Conservation (phyloP, 2,797 vertebrate genomes). For the Sebastes trivittatus region DNA sequence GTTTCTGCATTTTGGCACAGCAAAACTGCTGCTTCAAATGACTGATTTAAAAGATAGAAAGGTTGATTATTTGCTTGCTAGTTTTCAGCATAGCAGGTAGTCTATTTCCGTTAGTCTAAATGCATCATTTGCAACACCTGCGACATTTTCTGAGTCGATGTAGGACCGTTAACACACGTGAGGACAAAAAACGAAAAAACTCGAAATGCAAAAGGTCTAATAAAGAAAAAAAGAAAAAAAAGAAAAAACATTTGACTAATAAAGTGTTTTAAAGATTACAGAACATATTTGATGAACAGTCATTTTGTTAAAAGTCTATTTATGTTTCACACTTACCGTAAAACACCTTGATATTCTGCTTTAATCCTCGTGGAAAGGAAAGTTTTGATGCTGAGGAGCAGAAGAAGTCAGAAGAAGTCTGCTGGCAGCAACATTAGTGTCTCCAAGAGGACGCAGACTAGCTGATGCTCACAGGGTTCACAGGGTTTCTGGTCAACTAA, state of each 20-base stretch:
- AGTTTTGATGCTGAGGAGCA: background rate
- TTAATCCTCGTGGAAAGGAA: background rate
- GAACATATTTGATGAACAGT: background rate
- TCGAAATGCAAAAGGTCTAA: background rate
- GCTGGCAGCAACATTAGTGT: background rate
- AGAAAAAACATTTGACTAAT: too few species aligned
- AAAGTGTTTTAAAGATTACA: background rate
- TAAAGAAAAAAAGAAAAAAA: fast-evolving
- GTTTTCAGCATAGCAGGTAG: background rate
- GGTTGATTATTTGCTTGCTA: background rate
- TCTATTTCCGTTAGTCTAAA: background rate
- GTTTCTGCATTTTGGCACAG: background rate
- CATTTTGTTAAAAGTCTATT: background rate
- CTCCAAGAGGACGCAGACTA: background rate
- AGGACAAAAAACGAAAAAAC: background rate
- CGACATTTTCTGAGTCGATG: background rate
- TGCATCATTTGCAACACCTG: background rate
- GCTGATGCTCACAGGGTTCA: background rate
- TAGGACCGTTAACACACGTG: background rate
- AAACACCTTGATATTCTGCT: background rate
- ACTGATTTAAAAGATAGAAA: background rate
- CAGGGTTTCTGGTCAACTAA: background rate
- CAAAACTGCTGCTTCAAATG: too few species aligned
- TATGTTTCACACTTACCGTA: constrained; percentile 2
- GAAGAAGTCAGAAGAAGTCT: background rate